These are phyloP conservation scores for Conomelus anceps DNA, from an alignment of 2,888 invertebrate genomes.

Conservation along the genomic window DNA sequence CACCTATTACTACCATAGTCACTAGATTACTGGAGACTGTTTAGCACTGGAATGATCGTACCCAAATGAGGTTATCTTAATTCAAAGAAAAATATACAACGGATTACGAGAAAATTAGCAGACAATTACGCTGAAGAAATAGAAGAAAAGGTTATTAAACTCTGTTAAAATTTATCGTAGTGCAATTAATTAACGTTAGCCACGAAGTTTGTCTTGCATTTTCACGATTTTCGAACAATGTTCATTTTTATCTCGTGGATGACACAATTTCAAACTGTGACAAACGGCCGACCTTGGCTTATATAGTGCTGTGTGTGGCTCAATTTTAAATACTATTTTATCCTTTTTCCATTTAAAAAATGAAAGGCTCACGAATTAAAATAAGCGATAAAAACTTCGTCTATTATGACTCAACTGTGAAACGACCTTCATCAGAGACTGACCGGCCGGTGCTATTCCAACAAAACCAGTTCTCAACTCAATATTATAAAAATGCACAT, in stretches of 20 bases:
- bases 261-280: background rate
- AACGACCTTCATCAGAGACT: background rate
- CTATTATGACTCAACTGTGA: background rate
- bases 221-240: background rate
- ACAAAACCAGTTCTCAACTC: background rate
- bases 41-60: too few species aligned
- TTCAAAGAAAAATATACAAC: background rate
- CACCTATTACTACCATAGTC: background rate
- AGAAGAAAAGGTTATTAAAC: background rate
- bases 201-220: background rate
- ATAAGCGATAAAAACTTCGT: background rate
- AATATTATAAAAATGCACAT: background rate
- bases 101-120: background rate
- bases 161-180: background rate
- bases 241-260: background rate
- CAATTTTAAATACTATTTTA: background rate
- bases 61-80: too few species aligned
- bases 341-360: background rate
- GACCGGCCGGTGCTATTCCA: background rate
- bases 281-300: background rate
- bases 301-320: background rate
- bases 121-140: background rate
- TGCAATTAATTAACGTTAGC: background rate
- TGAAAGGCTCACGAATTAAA: background rate
- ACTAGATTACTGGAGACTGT: background rate